phyloP scores from a whole-genome alignment of 2,797 vertebrate genomes.

The Diplodus puntazzo region DNA sequence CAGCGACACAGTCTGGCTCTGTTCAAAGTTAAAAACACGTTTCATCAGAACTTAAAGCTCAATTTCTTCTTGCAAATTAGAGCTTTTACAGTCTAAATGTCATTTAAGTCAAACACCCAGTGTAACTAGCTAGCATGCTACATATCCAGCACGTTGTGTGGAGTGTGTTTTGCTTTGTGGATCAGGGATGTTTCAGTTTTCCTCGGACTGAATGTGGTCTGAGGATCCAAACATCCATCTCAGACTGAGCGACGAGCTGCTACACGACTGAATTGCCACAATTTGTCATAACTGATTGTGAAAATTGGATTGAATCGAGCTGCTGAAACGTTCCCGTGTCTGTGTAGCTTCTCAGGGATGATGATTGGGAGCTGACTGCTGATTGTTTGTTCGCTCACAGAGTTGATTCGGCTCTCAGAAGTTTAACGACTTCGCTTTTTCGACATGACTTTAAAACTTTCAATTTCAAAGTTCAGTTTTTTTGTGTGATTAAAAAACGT shows the following conservation, averaged over 20 bases:
- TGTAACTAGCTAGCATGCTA: too few relatives aligned
- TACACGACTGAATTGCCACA: neutral
- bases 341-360: neutral
- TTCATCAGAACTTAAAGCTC: too few relatives aligned
- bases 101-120: too few relatives aligned
- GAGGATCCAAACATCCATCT: neutral
- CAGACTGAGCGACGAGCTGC: neutral
- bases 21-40: too few relatives aligned
- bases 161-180: too few relatives aligned
- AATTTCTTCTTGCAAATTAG: too few relatives aligned
- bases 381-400: slow-evolving; percentile 3
- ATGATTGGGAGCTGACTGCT: slow-evolving; percentile 4
- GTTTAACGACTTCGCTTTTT: neutral
- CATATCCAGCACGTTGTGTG: too few relatives aligned
- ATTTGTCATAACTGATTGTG: slow-evolving; percentile 2
- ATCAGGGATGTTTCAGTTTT: neutral
- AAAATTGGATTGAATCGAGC: slow-evolving; percentile 5
- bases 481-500: too few relatives aligned
- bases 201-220: slow-evolving; percentile 15
- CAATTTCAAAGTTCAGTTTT: neutral
- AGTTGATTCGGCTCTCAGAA: neutral
- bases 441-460: neutral
- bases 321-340: slow-evolving; percentile 1
- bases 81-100: too few relatives aligned
- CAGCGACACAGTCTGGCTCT: too few relatives aligned